Conservation (phyloP, 1,140 invertebrate species). For the Spodoptera litura region DNA sequence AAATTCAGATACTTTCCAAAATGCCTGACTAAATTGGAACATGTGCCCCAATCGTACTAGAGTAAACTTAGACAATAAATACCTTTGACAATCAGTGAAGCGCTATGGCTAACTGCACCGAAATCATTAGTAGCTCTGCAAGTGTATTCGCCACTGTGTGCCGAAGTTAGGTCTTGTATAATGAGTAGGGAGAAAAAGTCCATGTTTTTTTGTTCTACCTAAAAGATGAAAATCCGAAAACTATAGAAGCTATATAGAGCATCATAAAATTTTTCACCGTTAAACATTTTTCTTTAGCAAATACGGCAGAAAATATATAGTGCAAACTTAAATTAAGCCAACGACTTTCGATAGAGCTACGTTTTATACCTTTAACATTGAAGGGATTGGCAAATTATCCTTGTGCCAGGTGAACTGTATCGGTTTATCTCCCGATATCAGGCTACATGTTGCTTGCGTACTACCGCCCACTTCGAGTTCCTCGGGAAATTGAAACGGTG, state of each 20-base stretch:
- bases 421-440: slow-evolving; percentile 81
- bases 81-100: slow-evolving; percentile 93
- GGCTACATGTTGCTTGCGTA: slow-evolving; percentile 81
- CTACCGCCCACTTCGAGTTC: slow-evolving; percentile 83
- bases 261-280: not conserved
- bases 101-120: slow-evolving; percentile 90
- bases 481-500: slow-evolving; percentile 79
- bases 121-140: slow-evolving; percentile 91
- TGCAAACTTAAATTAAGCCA: no score
- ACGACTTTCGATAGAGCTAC: no score
- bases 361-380: slow-evolving; percentile 72
- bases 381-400: slow-evolving; percentile 80
- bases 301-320: not conserved
- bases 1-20: no score
- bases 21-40: not conserved
- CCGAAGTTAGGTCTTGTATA: slow-evolving; percentile 91
- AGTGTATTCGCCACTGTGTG: slow-evolving; percentile 92
- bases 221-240: slow-evolving; percentile 24
- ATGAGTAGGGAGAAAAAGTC: slow-evolving; percentile 88
- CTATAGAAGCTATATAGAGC: no score
- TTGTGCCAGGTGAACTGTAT: slow-evolving; percentile 83
- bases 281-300: not conserved
- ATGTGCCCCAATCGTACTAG: not conserved
- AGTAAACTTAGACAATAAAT: slow-evolving; percentile 64
- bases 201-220: slow-evolving; percentile 84